Conservation (phyloP, 1,140 invertebrate genomes). For the Matsumurasca onukii region DNA sequence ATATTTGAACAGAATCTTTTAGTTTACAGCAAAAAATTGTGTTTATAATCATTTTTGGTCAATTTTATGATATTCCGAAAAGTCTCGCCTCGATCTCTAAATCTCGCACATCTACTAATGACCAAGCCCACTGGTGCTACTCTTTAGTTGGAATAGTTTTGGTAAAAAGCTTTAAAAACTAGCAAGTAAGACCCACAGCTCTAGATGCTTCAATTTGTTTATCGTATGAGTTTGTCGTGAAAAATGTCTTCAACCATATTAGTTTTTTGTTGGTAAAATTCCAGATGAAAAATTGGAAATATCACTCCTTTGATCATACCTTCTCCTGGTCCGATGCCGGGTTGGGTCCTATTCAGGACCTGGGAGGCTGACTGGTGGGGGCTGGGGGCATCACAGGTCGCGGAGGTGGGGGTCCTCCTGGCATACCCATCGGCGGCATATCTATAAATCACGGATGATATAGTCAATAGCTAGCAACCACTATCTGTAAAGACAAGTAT, state of each 20-base stretch:
- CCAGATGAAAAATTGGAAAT: background rate
- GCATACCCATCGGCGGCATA: slow-evolving; percentile 2
- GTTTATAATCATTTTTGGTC: no score
- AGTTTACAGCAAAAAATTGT: no score
- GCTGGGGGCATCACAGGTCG: slow-evolving; percentile 10
- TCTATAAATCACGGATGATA: background rate
- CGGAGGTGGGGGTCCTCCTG: slow-evolving; percentile 4
- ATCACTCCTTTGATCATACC: background rate
- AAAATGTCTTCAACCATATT: no score
- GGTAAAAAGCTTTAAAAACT: background rate
- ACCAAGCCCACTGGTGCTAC: background rate
- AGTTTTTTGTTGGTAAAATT: background rate
- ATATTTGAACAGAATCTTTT: no score
- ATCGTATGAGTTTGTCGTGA: background rate
- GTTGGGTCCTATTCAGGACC: background rate
- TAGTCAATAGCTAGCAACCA: background rate
- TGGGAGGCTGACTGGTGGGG: background rate
- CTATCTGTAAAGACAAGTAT: background rate
- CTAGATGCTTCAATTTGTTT: background rate
- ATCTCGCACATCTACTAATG: no score
- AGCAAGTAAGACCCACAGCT: background rate
- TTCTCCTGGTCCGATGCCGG: slow-evolving; percentile 38
- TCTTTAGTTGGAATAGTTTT: background rate
- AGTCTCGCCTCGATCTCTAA: no score
- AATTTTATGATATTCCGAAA: no score